Evolutionary conservation across 37 sponge, comb jelly and placozoan genomes (phyloP), one percentile per base, ranked within the genome.

Genomic region (Chondrosia reniformis): DNA sequence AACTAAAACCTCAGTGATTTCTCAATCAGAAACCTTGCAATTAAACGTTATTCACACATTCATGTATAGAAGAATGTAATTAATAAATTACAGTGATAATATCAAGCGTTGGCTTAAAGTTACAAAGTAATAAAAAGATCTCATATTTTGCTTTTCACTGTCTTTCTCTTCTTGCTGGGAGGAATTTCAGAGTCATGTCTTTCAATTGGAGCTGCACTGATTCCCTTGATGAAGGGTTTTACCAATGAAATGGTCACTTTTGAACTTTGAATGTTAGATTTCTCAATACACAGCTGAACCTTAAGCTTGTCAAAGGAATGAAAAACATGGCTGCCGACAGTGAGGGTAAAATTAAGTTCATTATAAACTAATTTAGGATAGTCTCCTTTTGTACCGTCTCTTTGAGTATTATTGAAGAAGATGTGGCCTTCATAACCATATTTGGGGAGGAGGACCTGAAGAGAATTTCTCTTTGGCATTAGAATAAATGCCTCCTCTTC

Each of bases 391-490:
- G 31, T 3, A 27, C 81, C 41, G 19, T 59, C 41, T 19, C 73
- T 25, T 33, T 8, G 34, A 30, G 59, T 34, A 4, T 22, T 33
- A 55, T 89, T 88, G 19, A 97, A 84, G 69, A 93, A 91, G 7
- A 97, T 41, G 5, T 64, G 76, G 5, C 87, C 73, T 55, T 97
- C 98, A 17, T 90, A 46, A 8, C 98, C 98, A 74, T 93, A 97
- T 78, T 87, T 89, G 33, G 93, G 93, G 43, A 98, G 76, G 37
- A 98, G 77, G 25, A 98, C 85, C 17, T 89, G 91, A n/a, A 98
- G 44, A 0, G 99, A 95, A 81, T 98, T 98, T 62, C 81, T 66
- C 46, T 80, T 79, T 5, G 90, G 93, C 74, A 89, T 84, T 15
- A 91, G 80, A 45, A 98, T 86, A 40, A 84, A 98, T 9, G 84